Percentiles rank a stretch among this genome's conserved stretches.
Evolutionary conservation across 2,113 vertebrate species (phyloP).

Genomic region (Percina caprodes): DNA sequence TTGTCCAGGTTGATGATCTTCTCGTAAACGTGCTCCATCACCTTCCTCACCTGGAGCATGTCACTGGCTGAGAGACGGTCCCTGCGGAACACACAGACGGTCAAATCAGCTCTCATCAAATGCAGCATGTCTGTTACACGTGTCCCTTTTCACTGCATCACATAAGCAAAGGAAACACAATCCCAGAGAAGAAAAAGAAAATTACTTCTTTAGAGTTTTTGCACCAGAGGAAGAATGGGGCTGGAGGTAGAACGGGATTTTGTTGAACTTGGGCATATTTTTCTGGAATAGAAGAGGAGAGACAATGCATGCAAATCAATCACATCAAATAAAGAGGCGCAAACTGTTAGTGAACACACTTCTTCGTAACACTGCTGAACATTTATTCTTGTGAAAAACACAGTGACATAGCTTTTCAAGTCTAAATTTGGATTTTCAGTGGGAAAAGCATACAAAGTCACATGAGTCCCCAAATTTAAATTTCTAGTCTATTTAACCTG

Average conservation of each 20-base stretch:
- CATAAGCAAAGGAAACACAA: not conserved
- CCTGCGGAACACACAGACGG: slow-evolving; percentile 74
- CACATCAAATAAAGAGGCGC: not conserved
- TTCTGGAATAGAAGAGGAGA: slow-evolving; percentile 86
- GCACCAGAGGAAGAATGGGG: slow-evolving; percentile 98
- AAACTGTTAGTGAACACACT: not conserved
- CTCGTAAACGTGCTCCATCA: slow-evolving; percentile 99
- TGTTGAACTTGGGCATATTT: slow-evolving; percentile 99
- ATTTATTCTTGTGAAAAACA: not conserved
- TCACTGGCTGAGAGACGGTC: slow-evolving; percentile 97
- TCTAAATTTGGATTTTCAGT: not conserved
- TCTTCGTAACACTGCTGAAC: not conserved
- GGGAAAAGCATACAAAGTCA: not conserved
- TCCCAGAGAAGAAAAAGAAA: not conserved
- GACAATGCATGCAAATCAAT: not conserved
- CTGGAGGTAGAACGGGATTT: slow-evolving; percentile 99
- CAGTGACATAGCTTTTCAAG: not conserved
- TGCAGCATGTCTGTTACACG: not conserved
- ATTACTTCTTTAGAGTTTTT: slow-evolving; percentile 98
- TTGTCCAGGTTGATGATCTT: slow-evolving; percentile 99
- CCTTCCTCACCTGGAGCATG: slow-evolving; percentile 98
- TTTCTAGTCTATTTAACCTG: not conserved
- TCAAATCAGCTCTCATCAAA: not conserved
- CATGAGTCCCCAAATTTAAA: not conserved
- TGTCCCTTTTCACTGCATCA: not conserved